These are phyloP conservation scores for Amyelois transitella DNA, from an alignment of 1,140 invertebrate species.

Conservation along the genomic window DNA sequence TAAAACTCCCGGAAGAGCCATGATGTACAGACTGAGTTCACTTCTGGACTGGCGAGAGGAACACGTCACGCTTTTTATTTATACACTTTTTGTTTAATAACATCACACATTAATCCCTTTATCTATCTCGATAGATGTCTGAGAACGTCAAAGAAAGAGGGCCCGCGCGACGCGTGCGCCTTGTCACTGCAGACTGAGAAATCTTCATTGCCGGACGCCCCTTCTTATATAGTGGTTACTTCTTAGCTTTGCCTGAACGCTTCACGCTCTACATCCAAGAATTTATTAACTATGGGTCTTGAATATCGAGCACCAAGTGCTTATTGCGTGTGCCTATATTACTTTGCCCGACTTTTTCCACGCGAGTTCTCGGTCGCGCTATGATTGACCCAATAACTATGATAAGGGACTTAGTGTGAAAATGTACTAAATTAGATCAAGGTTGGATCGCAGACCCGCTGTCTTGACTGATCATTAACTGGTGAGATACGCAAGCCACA, in stretches of 20 bases:
- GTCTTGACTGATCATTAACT: not conserved
- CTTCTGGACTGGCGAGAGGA: conserved; percentile 40
- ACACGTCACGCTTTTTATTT: conserved; percentile 54
- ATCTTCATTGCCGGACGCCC: conserved; percentile 34
- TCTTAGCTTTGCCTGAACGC: conserved; percentile 55
- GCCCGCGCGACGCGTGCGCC: conserved; percentile 22
- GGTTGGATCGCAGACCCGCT: conserved; percentile 16
- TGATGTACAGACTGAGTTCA: conserved; percentile 45
- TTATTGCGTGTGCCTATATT: conserved; percentile 28
- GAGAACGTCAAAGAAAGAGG: conserved; percentile 1
- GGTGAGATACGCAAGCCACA: not conserved
- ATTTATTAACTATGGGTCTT: conserved; percentile 59
- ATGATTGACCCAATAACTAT: conserved; percentile 33
- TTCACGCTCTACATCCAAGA: conserved; percentile 67
- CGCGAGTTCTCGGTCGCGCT: conserved; percentile 7
- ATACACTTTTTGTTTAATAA: conserved; percentile 69
- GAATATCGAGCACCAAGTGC: conserved; percentile 28
- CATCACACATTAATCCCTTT: conserved; percentile 63
- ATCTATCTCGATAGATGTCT: conserved; percentile 27
- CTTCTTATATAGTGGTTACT: conserved; percentile 61
- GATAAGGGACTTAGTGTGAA: conserved; percentile 30
- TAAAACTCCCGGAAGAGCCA: conserved; percentile 64
- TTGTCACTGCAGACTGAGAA: conserved; percentile 40
- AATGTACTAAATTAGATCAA: conserved; percentile 40
- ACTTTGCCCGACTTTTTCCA: conserved; percentile 30